Percentiles rank a stretch among this genome's conserved stretches.
phyloP scores from a whole-genome alignment of 2,888 invertebrate genomes.

The Leuctra nigra region DNA sequence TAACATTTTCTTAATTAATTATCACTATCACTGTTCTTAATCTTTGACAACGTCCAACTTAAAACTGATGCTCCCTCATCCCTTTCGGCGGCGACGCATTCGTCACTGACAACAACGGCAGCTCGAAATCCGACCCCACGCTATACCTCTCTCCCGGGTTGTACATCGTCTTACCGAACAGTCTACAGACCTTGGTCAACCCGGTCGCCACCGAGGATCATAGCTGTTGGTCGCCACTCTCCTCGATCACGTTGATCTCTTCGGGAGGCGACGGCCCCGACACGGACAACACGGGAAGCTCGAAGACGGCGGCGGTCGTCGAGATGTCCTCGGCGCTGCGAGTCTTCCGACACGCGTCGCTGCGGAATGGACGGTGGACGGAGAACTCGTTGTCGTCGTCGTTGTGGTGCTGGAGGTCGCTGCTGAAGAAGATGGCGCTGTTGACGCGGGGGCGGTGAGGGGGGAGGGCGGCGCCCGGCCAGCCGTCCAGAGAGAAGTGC shows the following conservation, averaged over 20 bases:
- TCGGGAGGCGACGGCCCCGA: constrained; percentile 75
- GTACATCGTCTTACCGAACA: too few relatives aligned
- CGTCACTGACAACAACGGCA: too few relatives aligned
- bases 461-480: constrained; percentile 20
- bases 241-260: constrained; percentile 38
- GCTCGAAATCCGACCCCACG: too few relatives aligned
- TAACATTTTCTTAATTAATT: too few relatives aligned
- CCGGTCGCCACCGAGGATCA: background rate
- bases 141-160: too few relatives aligned
- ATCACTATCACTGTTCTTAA: too few relatives aligned
- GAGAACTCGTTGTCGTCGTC: constrained; percentile 60
- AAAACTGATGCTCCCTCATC: too few relatives aligned
- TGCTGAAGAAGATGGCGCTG: constrained; percentile 77
- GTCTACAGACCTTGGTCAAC: background rate
- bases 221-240: background rate
- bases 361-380: constrained; percentile 71
- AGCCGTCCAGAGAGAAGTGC: constrained; percentile 38
- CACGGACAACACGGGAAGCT: constrained; percentile 68
- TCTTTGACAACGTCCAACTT: too few relatives aligned
- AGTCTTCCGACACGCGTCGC: constrained; percentile 71
- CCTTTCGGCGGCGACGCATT: too few relatives aligned
- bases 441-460: constrained; percentile 64
- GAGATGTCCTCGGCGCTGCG: constrained; percentile 63
- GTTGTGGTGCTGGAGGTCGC: constrained; percentile 58
- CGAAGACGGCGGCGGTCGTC: constrained; percentile 46